Evolutionary conservation across 2,888 invertebrate species (phyloP).

Genomic region (Emmelina monodactyla): DNA sequence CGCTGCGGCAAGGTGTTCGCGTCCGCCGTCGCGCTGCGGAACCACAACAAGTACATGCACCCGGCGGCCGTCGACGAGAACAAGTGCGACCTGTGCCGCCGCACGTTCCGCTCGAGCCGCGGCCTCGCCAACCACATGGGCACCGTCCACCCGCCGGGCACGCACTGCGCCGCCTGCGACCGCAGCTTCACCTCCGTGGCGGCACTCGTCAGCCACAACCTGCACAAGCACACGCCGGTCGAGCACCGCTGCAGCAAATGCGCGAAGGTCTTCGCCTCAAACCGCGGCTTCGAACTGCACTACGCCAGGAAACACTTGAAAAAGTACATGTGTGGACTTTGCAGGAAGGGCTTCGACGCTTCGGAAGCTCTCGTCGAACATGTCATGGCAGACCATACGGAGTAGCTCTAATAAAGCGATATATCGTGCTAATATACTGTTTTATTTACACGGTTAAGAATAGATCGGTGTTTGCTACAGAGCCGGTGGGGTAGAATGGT

Average conservation of each 20-base stretch:
- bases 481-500: no score
- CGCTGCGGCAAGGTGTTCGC: conserved; percentile 30
- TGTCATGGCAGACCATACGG: background rate
- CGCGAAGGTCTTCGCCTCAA: conserved; percentile 27
- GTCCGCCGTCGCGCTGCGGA: conserved; percentile 29
- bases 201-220: conserved; percentile 30
- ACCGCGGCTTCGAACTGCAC: conserved; percentile 1
- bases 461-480: no score
- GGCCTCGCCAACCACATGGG: conserved; percentile 31
- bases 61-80: conserved; percentile 23
- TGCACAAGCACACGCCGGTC: conserved; percentile 28
- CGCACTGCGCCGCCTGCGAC: conserved; percentile 24
- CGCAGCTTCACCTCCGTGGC: conserved; percentile 25
- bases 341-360: background rate
- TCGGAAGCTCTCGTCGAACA: background rate
- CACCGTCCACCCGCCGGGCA: conserved; percentile 26
- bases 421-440: no score
- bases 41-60: conserved; percentile 39
- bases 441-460: no score
- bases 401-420: no score
- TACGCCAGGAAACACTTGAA: background rate
- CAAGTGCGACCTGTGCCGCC: conserved; percentile 31
- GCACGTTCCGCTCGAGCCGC: conserved; percentile 27
- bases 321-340: conserved; percentile 1
- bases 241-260: conserved; percentile 26